Evolutionary conservation across 2,113 vertebrate genomes (phyloP), one percentile per base, ranked within the genome.

Genomic region (Rhipidura dahli): DNA sequence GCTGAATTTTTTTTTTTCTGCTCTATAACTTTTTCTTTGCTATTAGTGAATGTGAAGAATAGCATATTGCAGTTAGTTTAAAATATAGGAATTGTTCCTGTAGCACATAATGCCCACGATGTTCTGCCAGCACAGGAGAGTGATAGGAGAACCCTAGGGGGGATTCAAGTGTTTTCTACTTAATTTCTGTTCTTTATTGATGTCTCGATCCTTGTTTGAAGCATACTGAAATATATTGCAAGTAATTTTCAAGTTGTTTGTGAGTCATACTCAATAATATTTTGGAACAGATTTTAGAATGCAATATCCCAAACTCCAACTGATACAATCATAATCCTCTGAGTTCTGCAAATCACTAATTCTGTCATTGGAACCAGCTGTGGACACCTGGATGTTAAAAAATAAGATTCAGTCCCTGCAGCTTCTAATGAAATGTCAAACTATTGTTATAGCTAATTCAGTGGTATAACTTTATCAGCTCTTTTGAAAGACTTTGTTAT

Each of bases 91-190:
- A 49, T 81, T 72, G 13, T 16, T 87, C 16, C 9, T 76, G 4
- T 54, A 51, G 18, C 19, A 39, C 0, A 0, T 64, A 64, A 68
- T 0, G 2, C 22, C 23, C 12, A 86, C 60, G 18, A n/a, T 51
- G 18, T 76, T 83, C 23, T 86, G 14, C 11, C 35, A 60, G 18
- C 8, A 83, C 14, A 85, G 19, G 17, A 70, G 5, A 72, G 10
- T 51, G 63, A 54, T 60, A 8, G 44, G 35, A 80, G 33, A 86
- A 65, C 8, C 30, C 27, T 35, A 37, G 11, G 5, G 16, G 26
- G 11, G 5, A 83, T 56, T 80, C 15, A 72, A 72, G 19, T 33
- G 9, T n/a, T 91, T 87, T 69, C 27, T 69, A n/a, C 21, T 65
- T 83, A 45, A 47, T 54, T 83, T 91, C 89, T 83, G 0, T 47